These are phyloP conservation scores for Eupelmus urozonus DNA, from an alignment of 2,888 invertebrate species.

Conservation along the genomic window DNA sequence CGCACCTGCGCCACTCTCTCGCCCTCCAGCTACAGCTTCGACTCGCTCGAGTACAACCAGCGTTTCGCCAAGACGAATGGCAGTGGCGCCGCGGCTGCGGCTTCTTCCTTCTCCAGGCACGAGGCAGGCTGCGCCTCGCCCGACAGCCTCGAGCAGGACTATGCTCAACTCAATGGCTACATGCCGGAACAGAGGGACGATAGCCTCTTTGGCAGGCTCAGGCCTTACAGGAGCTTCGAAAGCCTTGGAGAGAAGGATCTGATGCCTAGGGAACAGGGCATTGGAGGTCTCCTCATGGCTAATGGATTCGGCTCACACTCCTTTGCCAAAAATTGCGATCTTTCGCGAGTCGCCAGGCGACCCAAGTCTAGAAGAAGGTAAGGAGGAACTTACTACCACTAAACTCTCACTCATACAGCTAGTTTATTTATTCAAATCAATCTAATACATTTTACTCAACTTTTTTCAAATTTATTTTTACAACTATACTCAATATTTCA, in stretches of 20 bases:
- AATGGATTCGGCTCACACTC: slow-evolving; percentile 69
- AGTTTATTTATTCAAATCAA: not conserved
- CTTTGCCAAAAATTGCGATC: slow-evolving; percentile 70
- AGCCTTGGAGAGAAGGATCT: slow-evolving; percentile 73
- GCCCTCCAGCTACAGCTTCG: slow-evolving; percentile 78
- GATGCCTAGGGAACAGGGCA: slow-evolving; percentile 11
- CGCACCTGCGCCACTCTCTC: slow-evolving; percentile 81
- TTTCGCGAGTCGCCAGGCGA: slow-evolving; percentile 64
- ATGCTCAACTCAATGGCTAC: slow-evolving; percentile 61
- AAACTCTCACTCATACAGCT: not conserved
- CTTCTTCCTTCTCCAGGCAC: not conserved
- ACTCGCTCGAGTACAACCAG: slow-evolving; percentile 77
- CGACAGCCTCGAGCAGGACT: slow-evolving; percentile 79
- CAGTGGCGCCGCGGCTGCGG: not conserved
- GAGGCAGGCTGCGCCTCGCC: slow-evolving; percentile 74
- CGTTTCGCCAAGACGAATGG: not conserved
- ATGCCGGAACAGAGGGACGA: not conserved
- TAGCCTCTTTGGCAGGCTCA: slow-evolving; percentile 68
- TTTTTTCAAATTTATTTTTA: no score
- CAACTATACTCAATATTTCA: no score
- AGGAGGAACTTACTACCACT: no score
- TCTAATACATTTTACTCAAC: not conserved
- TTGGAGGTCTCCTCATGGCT: slow-evolving; percentile 54
- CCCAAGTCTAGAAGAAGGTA: slow-evolving; percentile 58
- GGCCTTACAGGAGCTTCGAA: slow-evolving; percentile 79